phyloP scores from a whole-genome alignment of 2,113 vertebrate species.

The Anarhynchus alexandrinus region DNA sequence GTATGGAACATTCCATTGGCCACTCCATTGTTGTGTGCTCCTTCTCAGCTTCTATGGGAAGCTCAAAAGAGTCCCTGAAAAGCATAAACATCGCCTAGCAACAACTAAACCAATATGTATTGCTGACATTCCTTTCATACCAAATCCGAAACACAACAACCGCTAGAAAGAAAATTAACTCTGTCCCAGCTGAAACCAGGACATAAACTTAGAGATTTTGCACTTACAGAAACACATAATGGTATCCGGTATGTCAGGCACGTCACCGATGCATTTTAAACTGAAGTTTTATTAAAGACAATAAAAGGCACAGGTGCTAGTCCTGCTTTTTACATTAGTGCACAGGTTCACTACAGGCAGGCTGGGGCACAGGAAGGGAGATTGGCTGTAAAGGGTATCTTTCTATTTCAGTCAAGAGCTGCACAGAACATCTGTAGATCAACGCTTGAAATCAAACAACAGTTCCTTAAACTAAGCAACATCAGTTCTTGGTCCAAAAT shows the following conservation, averaged over 20 bases:
- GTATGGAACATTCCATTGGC: neutral
- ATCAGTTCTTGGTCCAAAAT: neutral
- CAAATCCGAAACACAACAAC: neutral
- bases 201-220: neutral
- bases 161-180: neutral
- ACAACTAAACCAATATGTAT: neutral
- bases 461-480: neutral
- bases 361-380: neutral
- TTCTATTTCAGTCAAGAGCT: neutral
- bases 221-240: neutral
- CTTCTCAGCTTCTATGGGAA: neutral
- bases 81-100: neutral
- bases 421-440: neutral
- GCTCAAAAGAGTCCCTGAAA: neutral
- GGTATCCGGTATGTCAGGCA: neutral
- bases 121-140: neutral
- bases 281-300: neutral
- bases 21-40: neutral
- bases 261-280: neutral
- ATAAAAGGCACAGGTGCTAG: neutral
- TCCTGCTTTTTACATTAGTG: neutral
- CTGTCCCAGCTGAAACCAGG: neutral
- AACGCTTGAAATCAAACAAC: neutral
- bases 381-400: neutral
- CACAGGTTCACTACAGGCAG: neutral